phyloP scores from a whole-genome alignment of 2,888 invertebrate genomes.

The Holacanthella duospinosa region DNA sequence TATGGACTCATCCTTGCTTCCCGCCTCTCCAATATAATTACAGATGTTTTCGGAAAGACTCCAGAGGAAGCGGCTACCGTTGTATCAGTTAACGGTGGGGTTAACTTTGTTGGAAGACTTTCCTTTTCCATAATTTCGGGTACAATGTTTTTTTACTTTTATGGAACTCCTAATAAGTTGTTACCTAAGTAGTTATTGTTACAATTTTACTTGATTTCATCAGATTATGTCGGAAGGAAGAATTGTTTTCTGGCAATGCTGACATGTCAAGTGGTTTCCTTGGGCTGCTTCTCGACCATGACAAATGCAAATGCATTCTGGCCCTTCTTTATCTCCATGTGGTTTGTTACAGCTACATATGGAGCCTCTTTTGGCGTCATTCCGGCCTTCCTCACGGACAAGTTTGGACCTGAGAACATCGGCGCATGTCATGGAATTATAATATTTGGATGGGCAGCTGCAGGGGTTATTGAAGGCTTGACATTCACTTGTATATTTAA shows the following conservation, averaged over 20 bases:
- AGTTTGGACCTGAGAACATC: slow-evolving; percentile 20
- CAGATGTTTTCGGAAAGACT: slow-evolving; percentile 20
- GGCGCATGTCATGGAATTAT: slow-evolving; percentile 23
- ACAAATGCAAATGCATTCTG: slow-evolving; percentile 21
- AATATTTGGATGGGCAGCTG: slow-evolving; percentile 2
- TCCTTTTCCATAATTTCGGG: too few species aligned
- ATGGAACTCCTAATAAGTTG: too few species aligned
- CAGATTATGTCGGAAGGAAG: slow-evolving; percentile 29
- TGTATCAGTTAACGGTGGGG: slow-evolving; percentile 26
- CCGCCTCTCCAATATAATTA: slow-evolving; percentile 26
- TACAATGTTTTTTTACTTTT: too few species aligned
- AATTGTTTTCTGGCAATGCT: slow-evolving; percentile 26
- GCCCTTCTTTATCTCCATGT: slow-evolving; percentile 23
- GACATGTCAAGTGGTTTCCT: slow-evolving; percentile 1
- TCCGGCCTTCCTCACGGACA: slow-evolving; percentile 24
- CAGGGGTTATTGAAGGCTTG: not conserved
- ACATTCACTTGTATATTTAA: not conserved
- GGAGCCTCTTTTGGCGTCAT: slow-evolving; percentile 21
- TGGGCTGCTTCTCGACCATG: slow-evolving; percentile 18
- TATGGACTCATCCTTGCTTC: slow-evolving; percentile 30
- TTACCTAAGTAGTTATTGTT: too few species aligned
- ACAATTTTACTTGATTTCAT: slow-evolving; percentile 22
- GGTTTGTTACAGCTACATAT: slow-evolving; percentile 15
- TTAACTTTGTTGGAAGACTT: slow-evolving; percentile 25
- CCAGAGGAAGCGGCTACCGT: slow-evolving; percentile 19